Evolutionary conservation across 2,113 vertebrate genomes (phyloP), one percentile per base, ranked within the genome.

Genomic region (Hymenochirus boettgeri): DNA sequence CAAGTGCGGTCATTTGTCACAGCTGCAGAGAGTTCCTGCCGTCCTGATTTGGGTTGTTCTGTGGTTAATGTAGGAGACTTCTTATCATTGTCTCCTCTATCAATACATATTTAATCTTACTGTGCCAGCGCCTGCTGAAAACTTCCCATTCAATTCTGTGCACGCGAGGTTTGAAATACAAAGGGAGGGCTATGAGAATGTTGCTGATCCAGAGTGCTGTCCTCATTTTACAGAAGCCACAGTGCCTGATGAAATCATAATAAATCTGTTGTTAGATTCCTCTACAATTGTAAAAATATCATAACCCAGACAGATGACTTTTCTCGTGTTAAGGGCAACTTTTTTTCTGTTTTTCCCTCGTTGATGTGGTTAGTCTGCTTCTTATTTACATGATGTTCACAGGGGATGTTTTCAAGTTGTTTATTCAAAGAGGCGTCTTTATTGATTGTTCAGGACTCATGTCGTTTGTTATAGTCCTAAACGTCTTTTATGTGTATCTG

Each of bases 61-160:
- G 61, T 55, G 61, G 61, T 45, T 53, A 21, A 27, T 26, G 12
- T 19, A 21, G 26, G 23, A 52, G 33, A 27, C 35, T n/a, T 15
- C 39, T 48, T 48, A 48, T 48, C 46, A 48, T 2, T 21, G 9
- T 22, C 46, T 48, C 10, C 19, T 45, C 7, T 42, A 26, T 15
- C 19, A 26, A 47, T 54, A 42, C 23, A 18, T 26, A 26, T 42
- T 21, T 18, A 31, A 26, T 18, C 5, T 15, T 27, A 9, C 11
- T 12, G 25, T 21, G n/a, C 17, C 6, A 4, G 23, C 10, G 8
- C 21, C 13, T 31, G 3, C 13, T 39, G 31, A 27, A 42, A 39
- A 17, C 17, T 18, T 24, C 29, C 21, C 50, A 39, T 27, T 63
- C 33, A 26, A 48, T 19, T 52, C 2, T 12, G 12, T 21, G 8